Percentiles rank a stretch among this genome's conserved stretches.
phyloP scores from a whole-genome alignment of 2,797 vertebrate genomes.

The Hipposideros larvatus region DNA sequence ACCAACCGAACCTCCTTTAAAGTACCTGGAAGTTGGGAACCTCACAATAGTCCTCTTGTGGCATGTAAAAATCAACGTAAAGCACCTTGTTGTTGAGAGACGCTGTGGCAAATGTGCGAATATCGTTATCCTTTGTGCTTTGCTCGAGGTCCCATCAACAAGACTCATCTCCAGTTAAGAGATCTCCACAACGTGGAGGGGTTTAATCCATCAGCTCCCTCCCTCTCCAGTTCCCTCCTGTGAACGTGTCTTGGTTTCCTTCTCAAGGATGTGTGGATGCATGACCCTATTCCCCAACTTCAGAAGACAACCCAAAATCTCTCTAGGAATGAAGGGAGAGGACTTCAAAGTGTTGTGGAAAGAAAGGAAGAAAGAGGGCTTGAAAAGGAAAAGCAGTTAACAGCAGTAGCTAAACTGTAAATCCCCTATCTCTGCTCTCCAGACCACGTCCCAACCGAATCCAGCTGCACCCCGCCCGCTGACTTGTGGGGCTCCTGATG shows the following conservation, averaged over 20 bases:
- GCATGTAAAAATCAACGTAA: not conserved
- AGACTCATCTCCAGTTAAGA: not conserved
- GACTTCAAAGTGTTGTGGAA: not conserved
- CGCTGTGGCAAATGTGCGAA: not conserved
- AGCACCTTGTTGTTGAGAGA: not conserved
- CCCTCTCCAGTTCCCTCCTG: not conserved
- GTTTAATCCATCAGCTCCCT: not conserved
- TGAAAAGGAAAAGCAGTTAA: slow-evolving; percentile 42
- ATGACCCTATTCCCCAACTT: not conserved
- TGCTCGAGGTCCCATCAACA: not conserved
- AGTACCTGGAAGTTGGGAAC: not conserved
- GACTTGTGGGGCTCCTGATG: slow-evolving; percentile 69
- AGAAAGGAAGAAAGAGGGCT: not conserved
- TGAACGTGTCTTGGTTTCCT: not conserved
- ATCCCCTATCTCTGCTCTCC: slow-evolving; percentile 78
- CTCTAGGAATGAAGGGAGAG: not conserved
- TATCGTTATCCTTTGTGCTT: not conserved
- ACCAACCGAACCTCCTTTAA: not conserved
- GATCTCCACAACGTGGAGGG: not conserved
- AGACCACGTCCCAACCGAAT: slow-evolving; percentile 75
- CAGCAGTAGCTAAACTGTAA: slow-evolving; percentile 66
- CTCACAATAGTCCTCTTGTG: not conserved
- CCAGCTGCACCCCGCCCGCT: slow-evolving; percentile 67
- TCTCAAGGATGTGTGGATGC: not conserved
- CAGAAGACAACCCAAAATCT: not conserved